Base-by-base conservation (phyloP, 2,888 invertebrate genomes). In the Eulithis testata region DNA sequence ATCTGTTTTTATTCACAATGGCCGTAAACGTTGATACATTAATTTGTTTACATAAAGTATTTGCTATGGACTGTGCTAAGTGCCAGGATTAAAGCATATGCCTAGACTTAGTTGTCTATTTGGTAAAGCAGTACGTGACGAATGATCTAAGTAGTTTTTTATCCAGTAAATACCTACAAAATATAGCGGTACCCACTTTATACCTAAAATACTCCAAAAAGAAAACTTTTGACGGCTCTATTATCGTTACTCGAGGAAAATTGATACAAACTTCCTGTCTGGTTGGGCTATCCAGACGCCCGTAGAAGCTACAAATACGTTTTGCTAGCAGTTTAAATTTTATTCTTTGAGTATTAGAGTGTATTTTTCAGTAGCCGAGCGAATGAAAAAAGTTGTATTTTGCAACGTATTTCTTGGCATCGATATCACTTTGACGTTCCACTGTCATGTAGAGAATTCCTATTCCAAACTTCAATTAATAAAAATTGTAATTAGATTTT, bases 261-360 rank as follows among this genome's bases (percentile, higher is more conserved):
- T 73, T 73, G 72, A 76, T 73, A 74, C 69, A 64, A 66, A 69
- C 67, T 70, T 74, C 72, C 71, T 58, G 70, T 65, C 68, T 62
- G 53, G 51, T 64, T 44, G 58, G 56, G 49, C 60, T 64, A 53
- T 51, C 54, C 68, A 63, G 70, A 68, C 71, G 56, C 53, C 60
- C 59, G 56, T 60, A 67, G 60, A 65, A 63, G 62, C 55, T 49
- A 51, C 62, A 50, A 57, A 56, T 21, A n/a, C 47, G 44, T 62
- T 14, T 43, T 53, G 49, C 58, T 11, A 57, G 50, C 11, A 55
- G 43, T 14, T 40, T 31, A 4, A 14, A 27, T 63, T 59, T 45
- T 69, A 64, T 58, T 47, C 1, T 12, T 1, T 2, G n/a, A 0
- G 6, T 0, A 9, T 47, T 62, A 66, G 45, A 62, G 66, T 49